Conservation (phyloP, 2,888 invertebrate species). For the Leucophenga maculata region DNA sequence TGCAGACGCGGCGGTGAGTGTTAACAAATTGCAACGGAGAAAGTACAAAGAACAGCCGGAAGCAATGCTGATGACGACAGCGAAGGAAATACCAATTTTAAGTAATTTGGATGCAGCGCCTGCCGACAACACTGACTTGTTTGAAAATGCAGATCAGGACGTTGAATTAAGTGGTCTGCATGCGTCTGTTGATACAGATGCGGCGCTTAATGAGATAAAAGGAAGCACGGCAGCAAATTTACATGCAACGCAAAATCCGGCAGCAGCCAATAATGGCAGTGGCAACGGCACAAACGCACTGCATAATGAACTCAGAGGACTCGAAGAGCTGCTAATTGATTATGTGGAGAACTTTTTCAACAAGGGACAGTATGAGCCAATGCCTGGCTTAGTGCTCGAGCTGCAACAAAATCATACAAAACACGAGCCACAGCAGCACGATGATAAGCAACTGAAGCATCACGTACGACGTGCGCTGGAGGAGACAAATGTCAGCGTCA, state of each 20-base stretch:
- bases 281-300: slow-evolving; percentile 32
- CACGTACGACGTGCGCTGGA: slow-evolving; percentile 73
- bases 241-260: not conserved
- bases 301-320: slow-evolving; percentile 52
- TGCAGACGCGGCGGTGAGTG: not conserved
- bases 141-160: not conserved
- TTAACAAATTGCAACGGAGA: not conserved
- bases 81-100: not conserved
- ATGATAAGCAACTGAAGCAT: slow-evolving; percentile 73
- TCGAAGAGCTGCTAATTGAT: slow-evolving; percentile 63
- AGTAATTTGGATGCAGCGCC: too few species aligned
- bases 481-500: slow-evolving; percentile 74
- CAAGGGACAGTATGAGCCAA: slow-evolving; percentile 60
- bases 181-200: not conserved
- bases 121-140: not conserved
- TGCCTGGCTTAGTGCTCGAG: slow-evolving; percentile 60
- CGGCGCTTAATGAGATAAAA: not conserved
- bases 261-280: not conserved
- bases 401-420: slow-evolving; percentile 61
- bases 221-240: not conserved
- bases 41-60: too few species aligned
- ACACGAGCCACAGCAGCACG: slow-evolving; percentile 69
- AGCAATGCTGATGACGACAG: slow-evolving; percentile 4
- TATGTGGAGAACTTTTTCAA: slow-evolving; percentile 63
- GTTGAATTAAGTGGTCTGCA: not conserved